Evolutionary conservation across 1,140 invertebrate species (phyloP), one percentile per base, ranked within the genome.

Genomic region (Drosophila littoralis): DNA sequence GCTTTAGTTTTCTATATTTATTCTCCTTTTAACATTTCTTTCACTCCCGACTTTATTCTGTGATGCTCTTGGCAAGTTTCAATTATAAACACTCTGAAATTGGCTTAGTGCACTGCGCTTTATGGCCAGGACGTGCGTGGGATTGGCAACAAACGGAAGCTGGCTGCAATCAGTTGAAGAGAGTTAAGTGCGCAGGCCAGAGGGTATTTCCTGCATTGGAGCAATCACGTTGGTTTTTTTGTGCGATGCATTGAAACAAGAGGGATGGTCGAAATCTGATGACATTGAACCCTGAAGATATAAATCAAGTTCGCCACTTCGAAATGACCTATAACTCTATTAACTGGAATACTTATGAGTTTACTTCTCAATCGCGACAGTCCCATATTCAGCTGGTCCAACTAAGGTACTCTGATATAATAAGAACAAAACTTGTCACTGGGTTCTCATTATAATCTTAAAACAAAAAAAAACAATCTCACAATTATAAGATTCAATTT

Each of bases 71-170:
- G 54, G 68, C 35, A 15, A 74, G 52, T 74, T 77, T 84, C 81
- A 84, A 84, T 84, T 84, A 84, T 74, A 85, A 77, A 77, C 81
- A 85, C 74, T 77, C 66, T 74, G 63, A 64, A 79, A 74, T 77
- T 80, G 81, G 81, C 73, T 80, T 75, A 77, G 50, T 57, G 50
- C 51, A 61, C 61, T 84, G 51, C 52, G 66, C 65, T 77, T 75
- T 75, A 81, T 65, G 73, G 65, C 46, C 58, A 52, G 61, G 51
- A 85, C 81, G 77, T 85, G 81, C 40, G 69, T 65, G 55, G 73
- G 75, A 72, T 74, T 81, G 58, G 48, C 38, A 67, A 58, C 68
- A 73, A 73, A n/a, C 57, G 77, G 65, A 77, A 68, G 48, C 59
- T 59, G 51, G 33, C 54, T 60, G 79, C 69, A 79, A 61, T 70